Evolutionary conservation across 92 coral and sea anemone genomes (phyloP), one percentile per base, ranked within the genome.

Genomic region (Pocillopora grandis): DNA sequence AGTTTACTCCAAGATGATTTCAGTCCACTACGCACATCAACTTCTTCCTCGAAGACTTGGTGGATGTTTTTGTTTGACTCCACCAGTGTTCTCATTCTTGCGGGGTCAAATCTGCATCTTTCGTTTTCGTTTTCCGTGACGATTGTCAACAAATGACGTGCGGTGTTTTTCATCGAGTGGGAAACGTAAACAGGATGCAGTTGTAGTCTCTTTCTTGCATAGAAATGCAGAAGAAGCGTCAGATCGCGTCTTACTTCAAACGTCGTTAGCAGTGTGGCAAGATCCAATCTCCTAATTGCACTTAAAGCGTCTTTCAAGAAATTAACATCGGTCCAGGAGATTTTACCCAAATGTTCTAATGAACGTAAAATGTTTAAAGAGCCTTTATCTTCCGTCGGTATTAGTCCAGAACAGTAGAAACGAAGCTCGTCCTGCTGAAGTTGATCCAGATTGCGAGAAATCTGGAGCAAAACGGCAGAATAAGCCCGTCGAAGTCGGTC

Each of bases 161-260:
- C 77, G 9, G 71, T 36, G 1, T 1, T 11, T 58, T 58, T n/a
- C 58, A 37, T 70, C 15, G 69, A 35, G 1, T 56, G 59, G 20
- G 66, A 14, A 19, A 19, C 69, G 60, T 10, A 33, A 60, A 1
- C 10, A 18, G 17, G 13, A 12, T 70, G 60, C 59, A 18, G 13
- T 4, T 70, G 61, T 16, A 55, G 69, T 37, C 66, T 70, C 85
- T 35, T 37, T 19, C 14, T 71, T 17, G 77, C 23, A n/a, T 81
- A 81, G 23, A 31, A 52, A 68, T 67, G 23, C 1, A 79, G 57
- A 12, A 79, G 66, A 20, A 81, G 7, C 49, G 77, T 58, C 23
- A 81, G 61, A 70, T 70, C 58, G 23, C 85, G 58, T 16, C 59
- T 81, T 8, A 71, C 20, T 72, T 81, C 85, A n/a, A 70, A 81